Conservation (phyloP, 2,888 invertebrate species). For the Silvanus unidentatus region DNA sequence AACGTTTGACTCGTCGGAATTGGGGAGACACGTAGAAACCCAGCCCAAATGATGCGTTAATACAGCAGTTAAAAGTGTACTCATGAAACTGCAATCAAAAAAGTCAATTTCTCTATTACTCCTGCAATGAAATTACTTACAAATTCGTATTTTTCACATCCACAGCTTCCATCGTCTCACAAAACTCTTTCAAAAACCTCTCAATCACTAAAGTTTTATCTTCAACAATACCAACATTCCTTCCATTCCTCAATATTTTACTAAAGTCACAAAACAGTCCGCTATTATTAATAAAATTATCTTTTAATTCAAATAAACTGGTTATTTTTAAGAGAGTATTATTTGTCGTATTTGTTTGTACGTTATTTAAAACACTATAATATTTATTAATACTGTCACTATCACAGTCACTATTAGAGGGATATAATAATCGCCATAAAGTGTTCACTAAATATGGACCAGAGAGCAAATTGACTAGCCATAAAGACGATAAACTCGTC, state of each 20-base stretch:
- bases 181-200: slow-evolving; percentile 53
- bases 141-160: slow-evolving; percentile 87
- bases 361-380: too few species aligned
- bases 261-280: neutral
- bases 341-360: too few species aligned
- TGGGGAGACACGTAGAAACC: slow-evolving; percentile 67
- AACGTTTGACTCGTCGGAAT: slow-evolving; percentile 49
- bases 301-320: too few species aligned
- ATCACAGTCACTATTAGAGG: slow-evolving; percentile 30
- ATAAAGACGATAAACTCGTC: slow-evolving; percentile 41
- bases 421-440: slow-evolving; percentile 35
- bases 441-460: slow-evolving; percentile 31
- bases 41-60: slow-evolving; percentile 87
- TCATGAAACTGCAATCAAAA: slow-evolving; percentile 86
- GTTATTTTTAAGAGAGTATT: too few species aligned
- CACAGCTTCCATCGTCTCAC: slow-evolving; percentile 60
- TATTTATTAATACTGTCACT: slow-evolving; percentile 27
- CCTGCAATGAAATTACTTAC: slow-evolving; percentile 54
- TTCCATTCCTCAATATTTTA: neutral
- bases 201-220: slow-evolving; percentile 36
- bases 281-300: too few species aligned
- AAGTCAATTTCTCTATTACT: slow-evolving; percentile 40
- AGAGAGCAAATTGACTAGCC: slow-evolving; percentile 31
- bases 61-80: slow-evolving; percentile 81
- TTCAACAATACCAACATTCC: neutral